These are phyloP conservation scores for Tribolium castaneum DNA, from an alignment of 1,140 invertebrate species.

Conservation along the genomic window DNA sequence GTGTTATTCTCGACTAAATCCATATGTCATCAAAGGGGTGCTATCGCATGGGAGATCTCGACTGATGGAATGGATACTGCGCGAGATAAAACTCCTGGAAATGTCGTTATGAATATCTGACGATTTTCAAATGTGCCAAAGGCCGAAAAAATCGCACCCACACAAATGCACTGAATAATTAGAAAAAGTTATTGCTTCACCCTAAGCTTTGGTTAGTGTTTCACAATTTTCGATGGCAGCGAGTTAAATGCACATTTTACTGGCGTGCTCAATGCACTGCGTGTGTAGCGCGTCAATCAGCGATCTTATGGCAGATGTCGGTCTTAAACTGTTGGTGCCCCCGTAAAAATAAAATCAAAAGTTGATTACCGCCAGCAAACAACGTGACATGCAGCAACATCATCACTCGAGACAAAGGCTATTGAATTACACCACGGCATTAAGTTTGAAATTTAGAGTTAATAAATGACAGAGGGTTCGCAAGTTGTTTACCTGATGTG, in stretches of 20 bases:
- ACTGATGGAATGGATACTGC: not conserved
- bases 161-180: too few species aligned
- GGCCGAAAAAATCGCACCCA: too few species aligned
- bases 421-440: conserved; percentile 12
- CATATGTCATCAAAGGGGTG: conserved; percentile 34
- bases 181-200: too few species aligned
- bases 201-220: not conserved
- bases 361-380: conserved; percentile 31
- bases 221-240: conserved; percentile 1
- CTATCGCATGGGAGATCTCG: conserved; percentile 18
- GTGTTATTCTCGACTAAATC: conserved; percentile 18
- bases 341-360: conserved; percentile 39
- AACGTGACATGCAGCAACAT: conserved; percentile 28
- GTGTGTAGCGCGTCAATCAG: conserved; percentile 32
- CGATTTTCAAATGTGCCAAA: not conserved
- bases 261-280: not conserved
- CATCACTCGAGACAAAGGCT: conserved; percentile 15
- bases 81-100: not conserved
- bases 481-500: conserved; percentile 17
- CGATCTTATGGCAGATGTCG: conserved; percentile 28
- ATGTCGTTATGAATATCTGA: not conserved
- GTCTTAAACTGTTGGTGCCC: conserved; percentile 28
- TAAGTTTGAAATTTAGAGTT: conserved; percentile 23
- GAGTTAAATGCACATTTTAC: conserved; percentile 4
- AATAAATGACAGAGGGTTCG: conserved; percentile 7